Conservation (phyloP, 2,888 invertebrate species). For the Lagria hirta region DNA sequence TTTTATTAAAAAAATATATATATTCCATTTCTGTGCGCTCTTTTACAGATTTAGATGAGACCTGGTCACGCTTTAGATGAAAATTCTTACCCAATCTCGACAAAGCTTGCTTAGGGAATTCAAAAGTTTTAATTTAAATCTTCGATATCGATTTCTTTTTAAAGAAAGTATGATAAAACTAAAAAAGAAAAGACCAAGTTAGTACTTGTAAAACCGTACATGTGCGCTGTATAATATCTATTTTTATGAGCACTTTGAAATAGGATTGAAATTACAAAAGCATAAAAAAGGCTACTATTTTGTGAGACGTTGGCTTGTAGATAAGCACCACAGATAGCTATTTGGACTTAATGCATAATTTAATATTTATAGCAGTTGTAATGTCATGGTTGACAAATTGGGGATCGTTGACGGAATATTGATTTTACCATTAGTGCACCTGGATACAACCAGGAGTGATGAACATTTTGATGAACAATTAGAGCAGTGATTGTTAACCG, state of each 20-base stretch:
- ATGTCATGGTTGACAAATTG: slow-evolving; percentile 45
- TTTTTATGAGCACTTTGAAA: slow-evolving; percentile 19
- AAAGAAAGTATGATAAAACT: too few relatives aligned
- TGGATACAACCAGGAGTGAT: slow-evolving; percentile 34
- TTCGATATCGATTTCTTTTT: too few relatives aligned
- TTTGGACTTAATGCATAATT: slow-evolving; percentile 38
- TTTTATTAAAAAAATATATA: too few relatives aligned
- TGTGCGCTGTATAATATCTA: slow-evolving; percentile 13
- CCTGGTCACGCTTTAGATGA: too few relatives aligned
- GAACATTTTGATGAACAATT: slow-evolving; percentile 33
- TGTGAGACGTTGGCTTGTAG: slow-evolving; percentile 23
- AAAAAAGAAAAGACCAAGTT: slow-evolving; percentile 3
- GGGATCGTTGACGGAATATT: slow-evolving; percentile 41
- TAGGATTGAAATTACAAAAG: slow-evolving; percentile 25
- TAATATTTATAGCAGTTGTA: slow-evolving; percentile 44
- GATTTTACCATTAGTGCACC: slow-evolving; percentile 46
- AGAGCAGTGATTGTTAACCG: slow-evolving; percentile 28
- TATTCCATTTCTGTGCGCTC: too few relatives aligned
- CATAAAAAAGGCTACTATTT: slow-evolving; percentile 21
- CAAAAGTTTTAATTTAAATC: too few relatives aligned
- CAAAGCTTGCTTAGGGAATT: too few relatives aligned
- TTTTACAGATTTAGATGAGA: too few relatives aligned
- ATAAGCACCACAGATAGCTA: slow-evolving; percentile 34
- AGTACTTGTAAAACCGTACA: slow-evolving; percentile 16
- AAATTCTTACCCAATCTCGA: too few relatives aligned